Conservation (phyloP, 1,140 invertebrate species). For the Aphidius gifuensis region DNA sequence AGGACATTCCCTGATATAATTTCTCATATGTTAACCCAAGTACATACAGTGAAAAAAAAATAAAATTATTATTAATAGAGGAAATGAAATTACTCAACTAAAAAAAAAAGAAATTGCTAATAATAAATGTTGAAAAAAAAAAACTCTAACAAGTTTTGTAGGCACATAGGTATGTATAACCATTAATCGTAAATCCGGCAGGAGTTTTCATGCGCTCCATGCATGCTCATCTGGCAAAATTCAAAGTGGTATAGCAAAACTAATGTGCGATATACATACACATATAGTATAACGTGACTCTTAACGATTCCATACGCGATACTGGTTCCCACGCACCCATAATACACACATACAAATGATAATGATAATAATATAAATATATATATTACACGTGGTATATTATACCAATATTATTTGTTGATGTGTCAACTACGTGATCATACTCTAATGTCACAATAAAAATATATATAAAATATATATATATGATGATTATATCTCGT, state of each 20-base stretch:
- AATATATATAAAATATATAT: slow-evolving; percentile 11
- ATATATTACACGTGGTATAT: slow-evolving; percentile 21
- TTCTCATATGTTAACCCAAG: no score
- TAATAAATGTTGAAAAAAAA: no score
- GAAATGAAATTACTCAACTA: no score
- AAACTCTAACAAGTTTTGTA: no score
- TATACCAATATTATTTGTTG: slow-evolving; percentile 15
- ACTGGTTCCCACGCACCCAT: slow-evolving; percentile 40
- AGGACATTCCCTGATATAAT: no score
- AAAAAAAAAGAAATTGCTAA: no score
- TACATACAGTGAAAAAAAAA: no score
- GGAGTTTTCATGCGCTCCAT: not conserved
- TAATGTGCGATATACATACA: slow-evolving; percentile 22
- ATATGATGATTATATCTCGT: not conserved
- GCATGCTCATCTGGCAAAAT: slow-evolving; percentile 17
- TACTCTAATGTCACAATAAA: slow-evolving; percentile 32
- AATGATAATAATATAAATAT: slow-evolving; percentile 3
- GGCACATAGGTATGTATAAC: no score
- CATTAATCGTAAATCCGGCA: no score
- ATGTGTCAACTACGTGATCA: slow-evolving; percentile 38
- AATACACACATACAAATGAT: not conserved
- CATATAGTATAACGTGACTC: slow-evolving; percentile 25
- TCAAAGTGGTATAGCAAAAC: slow-evolving; percentile 27
- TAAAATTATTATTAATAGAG: no score
- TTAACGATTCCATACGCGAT: slow-evolving; percentile 43